Evolutionary conservation across 2,888 invertebrate genomes (phyloP).

Genomic region (Hirtodrosophila histrioides): DNA sequence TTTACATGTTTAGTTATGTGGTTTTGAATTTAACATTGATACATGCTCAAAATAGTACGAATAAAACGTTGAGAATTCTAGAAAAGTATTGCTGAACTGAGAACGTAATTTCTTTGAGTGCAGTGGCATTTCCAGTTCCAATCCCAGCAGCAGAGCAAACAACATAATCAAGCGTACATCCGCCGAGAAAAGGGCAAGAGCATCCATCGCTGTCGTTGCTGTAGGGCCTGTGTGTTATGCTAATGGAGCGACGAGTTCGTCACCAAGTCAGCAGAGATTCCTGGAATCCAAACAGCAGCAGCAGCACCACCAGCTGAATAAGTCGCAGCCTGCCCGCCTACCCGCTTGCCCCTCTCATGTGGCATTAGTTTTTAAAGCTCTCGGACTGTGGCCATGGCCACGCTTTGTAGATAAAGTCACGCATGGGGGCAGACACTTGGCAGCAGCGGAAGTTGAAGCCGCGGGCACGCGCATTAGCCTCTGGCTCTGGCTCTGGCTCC

Average conservation of each 20-base stretch:
- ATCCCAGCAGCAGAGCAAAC: constrained; percentile 49
- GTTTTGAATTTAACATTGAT: too few species aligned
- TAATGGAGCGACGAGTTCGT: constrained; percentile 74
- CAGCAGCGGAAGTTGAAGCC: constrained; percentile 69
- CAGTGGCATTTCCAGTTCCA: constrained; percentile 19
- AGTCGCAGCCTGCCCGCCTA: not conserved
- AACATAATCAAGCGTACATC: constrained; percentile 80
- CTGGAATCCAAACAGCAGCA: constrained; percentile 51
- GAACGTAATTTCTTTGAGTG: not conserved
- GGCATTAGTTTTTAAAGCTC: constrained; percentile 49
- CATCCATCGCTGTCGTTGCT: constrained; percentile 2
- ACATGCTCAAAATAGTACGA: too few species aligned
- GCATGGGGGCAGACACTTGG: constrained; percentile 62
- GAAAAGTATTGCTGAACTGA: not conserved
- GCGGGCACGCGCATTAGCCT: constrained; percentile 70
- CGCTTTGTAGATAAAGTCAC: constrained; percentile 69
- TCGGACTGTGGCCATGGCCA: constrained; percentile 47
- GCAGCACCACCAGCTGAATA: not conserved
- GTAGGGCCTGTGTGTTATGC: constrained; percentile 57
- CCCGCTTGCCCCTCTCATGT: constrained; percentile 2
- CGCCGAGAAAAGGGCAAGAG: constrained; percentile 29
- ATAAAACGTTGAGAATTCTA: too few species aligned
- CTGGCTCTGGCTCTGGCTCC: constrained; percentile 4
- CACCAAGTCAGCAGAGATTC: constrained; percentile 68
- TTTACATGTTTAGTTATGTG: too few species aligned